These are phyloP conservation scores for Chelon auratus DNA, from an alignment of 2,797 vertebrate genomes.

Conservation along the genomic window DNA sequence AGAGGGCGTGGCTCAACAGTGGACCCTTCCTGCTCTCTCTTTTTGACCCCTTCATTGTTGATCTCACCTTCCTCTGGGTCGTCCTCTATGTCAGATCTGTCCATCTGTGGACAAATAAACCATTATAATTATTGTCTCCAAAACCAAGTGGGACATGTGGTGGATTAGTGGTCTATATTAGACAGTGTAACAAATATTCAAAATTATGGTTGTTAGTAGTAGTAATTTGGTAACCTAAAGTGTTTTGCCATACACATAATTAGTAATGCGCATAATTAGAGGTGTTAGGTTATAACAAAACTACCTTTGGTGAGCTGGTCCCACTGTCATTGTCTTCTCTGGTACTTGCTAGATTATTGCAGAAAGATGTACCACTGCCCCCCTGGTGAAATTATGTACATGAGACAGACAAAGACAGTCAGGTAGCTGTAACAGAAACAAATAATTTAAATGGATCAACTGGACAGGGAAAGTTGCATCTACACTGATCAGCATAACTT, in stretches of 20 bases:
- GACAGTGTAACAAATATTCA: background rate
- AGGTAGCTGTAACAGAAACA: background rate
- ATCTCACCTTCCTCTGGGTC: slow-evolving; percentile 57
- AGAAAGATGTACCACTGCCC: slow-evolving; percentile 68
- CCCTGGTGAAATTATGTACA: slow-evolving; percentile 47
- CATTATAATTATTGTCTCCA: background rate
- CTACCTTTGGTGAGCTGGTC: slow-evolving; percentile 75
- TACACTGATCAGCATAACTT: too few relatives aligned
- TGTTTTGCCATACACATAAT: background rate
- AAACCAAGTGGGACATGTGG: background rate
- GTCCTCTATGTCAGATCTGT: slow-evolving; percentile 68
- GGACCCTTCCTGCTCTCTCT: slow-evolving; percentile 68
- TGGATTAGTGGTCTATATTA: background rate
- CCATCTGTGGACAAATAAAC: slow-evolving; percentile 57
- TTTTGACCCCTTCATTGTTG: slow-evolving; percentile 13
- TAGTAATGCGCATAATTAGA: background rate
- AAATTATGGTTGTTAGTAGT: background rate
- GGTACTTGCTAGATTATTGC: slow-evolving; percentile 72
- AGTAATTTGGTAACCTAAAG: background rate
- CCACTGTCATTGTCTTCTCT: slow-evolving; percentile 76
- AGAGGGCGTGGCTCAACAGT: slow-evolving; percentile 20
- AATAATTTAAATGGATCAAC: background rate
- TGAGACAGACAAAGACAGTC: slow-evolving; percentile 6
- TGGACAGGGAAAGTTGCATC: too few relatives aligned
- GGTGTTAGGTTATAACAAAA: background rate